A percentile compares a stretch with the other conserved stretches of the same genome.
phyloP scores from a whole-genome alignment of 2,888 invertebrate species.

The Dasysyrphus albostriatus region DNA sequence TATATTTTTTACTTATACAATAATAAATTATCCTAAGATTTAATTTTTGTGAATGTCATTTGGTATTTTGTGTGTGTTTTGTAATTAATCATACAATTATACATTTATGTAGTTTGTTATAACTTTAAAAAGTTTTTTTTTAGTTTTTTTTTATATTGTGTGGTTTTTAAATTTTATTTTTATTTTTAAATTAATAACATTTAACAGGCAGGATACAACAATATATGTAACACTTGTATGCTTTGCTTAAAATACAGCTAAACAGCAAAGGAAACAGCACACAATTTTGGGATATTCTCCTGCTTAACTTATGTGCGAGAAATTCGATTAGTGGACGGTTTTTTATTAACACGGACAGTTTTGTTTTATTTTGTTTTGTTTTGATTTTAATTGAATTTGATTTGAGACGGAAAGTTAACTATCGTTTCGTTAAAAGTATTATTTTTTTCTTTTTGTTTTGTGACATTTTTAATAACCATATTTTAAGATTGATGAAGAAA shows the following conservation, averaged over 20 bases:
- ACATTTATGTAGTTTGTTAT: constrained; percentile 44
- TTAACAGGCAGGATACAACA: constrained; percentile 51
- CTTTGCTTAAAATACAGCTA: constrained; percentile 18
- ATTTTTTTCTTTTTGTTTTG: constrained; percentile 30
- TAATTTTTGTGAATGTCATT: constrained; percentile 76
- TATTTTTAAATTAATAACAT: constrained; percentile 15
- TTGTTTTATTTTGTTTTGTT: constrained; percentile 45
- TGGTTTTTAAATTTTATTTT: constrained; percentile 32
- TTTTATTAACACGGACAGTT: constrained; percentile 63
- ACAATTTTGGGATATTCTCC: constrained; percentile 32
- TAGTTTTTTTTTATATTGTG: constrained; percentile 8
- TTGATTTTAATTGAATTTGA: constrained; percentile 36
- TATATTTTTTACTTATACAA: constrained; percentile 58
- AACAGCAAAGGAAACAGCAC: constrained; percentile 47
- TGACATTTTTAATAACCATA: constrained; percentile 50
- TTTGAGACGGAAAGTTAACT: constrained; percentile 57
- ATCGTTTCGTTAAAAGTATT: constrained; percentile 17
- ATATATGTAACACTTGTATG: constrained; percentile 45
- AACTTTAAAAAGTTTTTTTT: constrained; percentile 28
- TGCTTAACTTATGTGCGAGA: constrained; percentile 64
- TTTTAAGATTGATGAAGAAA: constrained; percentile 30
- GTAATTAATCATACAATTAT: constrained; percentile 61
- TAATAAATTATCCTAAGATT: constrained; percentile 71
- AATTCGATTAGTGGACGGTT: constrained; percentile 75
- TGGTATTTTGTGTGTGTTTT: constrained; percentile 66